Evolutionary conservation across 2,797 vertebrate species (phyloP), one percentile per base, ranked within the genome.

Genomic region (Periparus ater): DNA sequence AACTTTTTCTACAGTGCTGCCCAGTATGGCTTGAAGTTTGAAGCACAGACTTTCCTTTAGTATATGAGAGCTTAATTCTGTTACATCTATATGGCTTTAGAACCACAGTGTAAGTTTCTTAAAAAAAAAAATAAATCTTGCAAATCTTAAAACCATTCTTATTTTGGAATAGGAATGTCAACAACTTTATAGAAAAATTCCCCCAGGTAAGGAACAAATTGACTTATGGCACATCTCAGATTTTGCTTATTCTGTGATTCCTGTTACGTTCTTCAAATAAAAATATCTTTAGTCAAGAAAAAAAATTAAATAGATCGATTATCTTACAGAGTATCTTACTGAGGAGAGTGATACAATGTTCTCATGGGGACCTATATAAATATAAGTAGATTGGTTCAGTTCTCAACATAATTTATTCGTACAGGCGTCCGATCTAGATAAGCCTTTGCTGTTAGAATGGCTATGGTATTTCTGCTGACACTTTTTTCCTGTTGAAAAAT

Each of bases 401-500:
- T 93, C 78, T 85, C 72, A 66, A 36, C 54, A 17, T 78, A 77
- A 72, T 91, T 92, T 92, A 85, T 83, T 78, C 1, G 0, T 83
- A 65, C 76, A 95, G 85, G 70, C 55, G 73, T 91, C 89, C 4
- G 4, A 83, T 85, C 76, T 84, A 88, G 91, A 95, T 88, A 92
- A 95, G 91, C 66, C 72, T 85, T 89, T 72, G 44, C 26, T 91
- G 21, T 90, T 93, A 63, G 66, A 93, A 55, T 60, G 70, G 63
- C 80, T 92, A 16, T 91, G 91, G 71, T 92, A 95, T 96, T 96
- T 96, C 91, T 93, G 91, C 95, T 96, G 87, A 96, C 58, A 47
- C 66, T 91, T 88, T 89, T 91, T 88, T 85, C 60, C 54, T 83
- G n/a, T 66, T 90, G 40, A 95, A 96, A 96, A 96, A 86, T 93